Evolutionary conservation across 1,140 invertebrate species (phyloP), one percentile per base, ranked within the genome.

Genomic region (Scaptomyza montana): DNA sequence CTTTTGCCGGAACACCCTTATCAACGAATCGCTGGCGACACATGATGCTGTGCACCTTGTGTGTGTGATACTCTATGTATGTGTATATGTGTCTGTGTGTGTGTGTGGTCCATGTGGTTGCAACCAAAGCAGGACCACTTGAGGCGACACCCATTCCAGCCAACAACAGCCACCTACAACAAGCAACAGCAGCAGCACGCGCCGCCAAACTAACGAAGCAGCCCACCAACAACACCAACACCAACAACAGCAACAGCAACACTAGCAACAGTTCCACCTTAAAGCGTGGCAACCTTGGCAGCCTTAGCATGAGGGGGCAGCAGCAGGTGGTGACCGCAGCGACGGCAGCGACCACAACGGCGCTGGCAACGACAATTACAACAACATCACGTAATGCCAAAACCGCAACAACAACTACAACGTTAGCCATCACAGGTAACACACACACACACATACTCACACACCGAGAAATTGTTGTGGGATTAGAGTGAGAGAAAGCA

Each of bases 61-160:
- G 47, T 47, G 45, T 56, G 9, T 28, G 6, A n/a, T n/a, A n/a
- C n/a, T n/a, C n/a, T n/a, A n/a, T 51, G 25, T 72, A 49, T 62
- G 7, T 46, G 2, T 36, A 9, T 61, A 2, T 36, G 25, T 45
- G 33, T 36, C n/a, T 56, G 39, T 61, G 50, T 43, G 76, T 63
- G 74, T 87, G 72, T 62, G 81, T 65, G 77, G 77, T 49, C 41
- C 43, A 50, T 85, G 81, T 39, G 82, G 82, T 82, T 82, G 76
- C 69, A 89, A 89, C 84, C 79, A 82, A 89, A 84, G 84, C 84
- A 89, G 84, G 84, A 89, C 84, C 84, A 89, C 84, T 89, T 89
- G 84, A 89, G 82, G 84, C 84, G 74, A 86, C 74, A 70, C 65
- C 81, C 77, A 50, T 69, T 67, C 60, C 81, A 65, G 66, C 13